Conservation (phyloP, 2,888 invertebrate species). For the Spilarctia lutea region DNA sequence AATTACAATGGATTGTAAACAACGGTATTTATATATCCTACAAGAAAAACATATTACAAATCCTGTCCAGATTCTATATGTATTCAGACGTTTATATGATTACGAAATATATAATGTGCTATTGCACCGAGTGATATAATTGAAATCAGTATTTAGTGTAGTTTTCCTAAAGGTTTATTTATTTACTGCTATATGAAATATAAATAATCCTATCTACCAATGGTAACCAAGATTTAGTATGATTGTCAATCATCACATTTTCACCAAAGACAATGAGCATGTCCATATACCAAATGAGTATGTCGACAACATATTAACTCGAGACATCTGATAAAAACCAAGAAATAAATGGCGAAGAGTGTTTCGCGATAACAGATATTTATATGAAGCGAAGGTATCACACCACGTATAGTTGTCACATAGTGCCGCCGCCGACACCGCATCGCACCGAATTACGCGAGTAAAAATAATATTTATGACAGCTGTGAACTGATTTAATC, state of each 20-base stretch:
- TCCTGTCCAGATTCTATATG: too few relatives aligned
- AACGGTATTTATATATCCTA: too few relatives aligned
- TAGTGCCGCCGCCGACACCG: conserved; percentile 30
- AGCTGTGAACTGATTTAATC: conserved; percentile 39
- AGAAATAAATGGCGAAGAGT: conserved; percentile 64
- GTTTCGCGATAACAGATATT: conserved; percentile 64
- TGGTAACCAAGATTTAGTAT: not conserved
- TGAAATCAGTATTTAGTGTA: not conserved
- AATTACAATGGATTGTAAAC: too few relatives aligned
- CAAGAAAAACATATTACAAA: too few relatives aligned
- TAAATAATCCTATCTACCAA: not conserved
- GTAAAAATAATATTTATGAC: conserved; percentile 42
- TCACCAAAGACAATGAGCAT: not conserved
- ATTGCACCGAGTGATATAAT: not conserved
- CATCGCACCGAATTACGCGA: conserved; percentile 44
- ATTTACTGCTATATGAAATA: not conserved
- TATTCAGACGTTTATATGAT: too few relatives aligned
- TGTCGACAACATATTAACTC: conserved; percentile 62
- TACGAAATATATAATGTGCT: too few relatives aligned
- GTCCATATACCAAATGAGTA: not conserved
- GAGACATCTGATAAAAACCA: conserved; percentile 71
- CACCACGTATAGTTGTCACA: conserved; percentile 16
- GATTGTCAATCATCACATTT: not conserved
- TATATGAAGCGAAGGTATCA: conserved; percentile 46
- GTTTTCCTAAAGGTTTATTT: not conserved